These are phyloP conservation scores for Aquatica leii DNA, from an alignment of 2,888 invertebrate species.

Conservation along the genomic window DNA sequence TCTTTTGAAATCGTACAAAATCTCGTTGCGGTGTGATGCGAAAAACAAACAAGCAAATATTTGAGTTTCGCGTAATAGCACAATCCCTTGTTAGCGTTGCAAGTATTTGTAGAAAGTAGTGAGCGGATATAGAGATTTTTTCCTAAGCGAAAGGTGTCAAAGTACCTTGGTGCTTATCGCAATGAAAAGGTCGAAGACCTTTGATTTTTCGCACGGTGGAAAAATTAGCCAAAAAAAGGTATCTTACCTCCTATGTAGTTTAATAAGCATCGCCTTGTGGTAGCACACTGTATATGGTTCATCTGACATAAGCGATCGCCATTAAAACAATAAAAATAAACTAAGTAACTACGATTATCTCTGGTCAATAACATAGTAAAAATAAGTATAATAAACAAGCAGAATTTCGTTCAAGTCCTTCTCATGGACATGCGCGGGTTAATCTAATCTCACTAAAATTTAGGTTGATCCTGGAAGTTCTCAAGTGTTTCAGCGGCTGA, in stretches of 20 bases:
- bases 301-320: constrained; percentile 6
- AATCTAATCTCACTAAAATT: constrained; percentile 20
- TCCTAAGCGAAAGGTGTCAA: too few relatives aligned
- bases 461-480: constrained; percentile 17
- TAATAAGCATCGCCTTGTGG: constrained; percentile 7
- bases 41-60: too few relatives aligned
- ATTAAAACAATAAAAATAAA: constrained; percentile 7
- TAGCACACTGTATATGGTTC: background rate
- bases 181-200: background rate
- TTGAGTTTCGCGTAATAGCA: too few relatives aligned
- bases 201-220: too few relatives aligned
- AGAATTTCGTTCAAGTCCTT: constrained; percentile 12
- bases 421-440: constrained; percentile 10
- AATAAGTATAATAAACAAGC: constrained; percentile 16
- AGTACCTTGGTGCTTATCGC: too few relatives aligned
- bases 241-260: constrained; percentile 12
- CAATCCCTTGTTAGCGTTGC: too few relatives aligned
- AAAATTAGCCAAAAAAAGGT: background rate
- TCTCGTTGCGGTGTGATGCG: too few relatives aligned
- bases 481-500: constrained; percentile 5
- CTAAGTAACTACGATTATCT: constrained; percentile 16
- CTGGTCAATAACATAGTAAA: constrained; percentile 22
- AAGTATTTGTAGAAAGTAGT: too few relatives aligned
- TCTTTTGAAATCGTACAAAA: too few relatives aligned
- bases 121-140: too few relatives aligned